A percentile compares a stretch with the other conserved stretches of the same genome.
Evolutionary conservation across 2,888 invertebrate species (phyloP).

Genomic region (Malacosoma neustria): DNA sequence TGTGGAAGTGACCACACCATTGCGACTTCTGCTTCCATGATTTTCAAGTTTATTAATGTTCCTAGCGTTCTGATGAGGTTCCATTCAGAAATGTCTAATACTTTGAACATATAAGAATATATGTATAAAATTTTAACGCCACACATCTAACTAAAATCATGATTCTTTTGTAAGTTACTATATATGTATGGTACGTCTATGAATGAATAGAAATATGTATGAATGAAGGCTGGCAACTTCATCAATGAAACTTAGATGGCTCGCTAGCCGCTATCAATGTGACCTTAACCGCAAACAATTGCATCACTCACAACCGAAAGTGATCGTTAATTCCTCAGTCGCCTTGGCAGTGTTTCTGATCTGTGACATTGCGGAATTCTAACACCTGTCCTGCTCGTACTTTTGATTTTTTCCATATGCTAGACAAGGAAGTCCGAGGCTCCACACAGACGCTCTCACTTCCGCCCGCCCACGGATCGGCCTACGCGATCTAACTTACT

Average conservation of each 20-base stretch:
- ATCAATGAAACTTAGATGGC: neutral
- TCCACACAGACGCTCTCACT: slow-evolving; percentile 62
- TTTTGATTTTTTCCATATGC: slow-evolving; percentile 28
- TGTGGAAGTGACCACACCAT: no score
- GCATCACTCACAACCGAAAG: slow-evolving; percentile 63
- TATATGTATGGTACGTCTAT: slow-evolving; percentile 3
- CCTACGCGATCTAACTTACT: slow-evolving; percentile 58
- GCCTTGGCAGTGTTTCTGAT: slow-evolving; percentile 59
- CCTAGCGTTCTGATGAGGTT: no score
- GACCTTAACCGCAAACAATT: slow-evolving; percentile 23
- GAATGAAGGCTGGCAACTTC: neutral
- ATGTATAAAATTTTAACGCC: no score
- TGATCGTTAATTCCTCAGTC: slow-evolving; percentile 56
- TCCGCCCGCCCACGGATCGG: slow-evolving; percentile 70
- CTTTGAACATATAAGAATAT: no score
- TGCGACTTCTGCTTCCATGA: no score
- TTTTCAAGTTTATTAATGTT: no score
- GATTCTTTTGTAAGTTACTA: no score
- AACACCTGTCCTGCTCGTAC: slow-evolving; percentile 37
- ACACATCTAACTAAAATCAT: no score
- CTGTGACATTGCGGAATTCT: slow-evolving; percentile 54
- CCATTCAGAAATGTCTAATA: no score
- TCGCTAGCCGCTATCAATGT: slow-evolving; percentile 9
- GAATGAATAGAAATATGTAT: slow-evolving; percentile 10
- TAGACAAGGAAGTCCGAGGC: slow-evolving; percentile 52